Evolutionary conservation across 2,888 invertebrate species (phyloP), one percentile per base, ranked within the genome.

Genomic region (Nephrocerus scutellatus): DNA sequence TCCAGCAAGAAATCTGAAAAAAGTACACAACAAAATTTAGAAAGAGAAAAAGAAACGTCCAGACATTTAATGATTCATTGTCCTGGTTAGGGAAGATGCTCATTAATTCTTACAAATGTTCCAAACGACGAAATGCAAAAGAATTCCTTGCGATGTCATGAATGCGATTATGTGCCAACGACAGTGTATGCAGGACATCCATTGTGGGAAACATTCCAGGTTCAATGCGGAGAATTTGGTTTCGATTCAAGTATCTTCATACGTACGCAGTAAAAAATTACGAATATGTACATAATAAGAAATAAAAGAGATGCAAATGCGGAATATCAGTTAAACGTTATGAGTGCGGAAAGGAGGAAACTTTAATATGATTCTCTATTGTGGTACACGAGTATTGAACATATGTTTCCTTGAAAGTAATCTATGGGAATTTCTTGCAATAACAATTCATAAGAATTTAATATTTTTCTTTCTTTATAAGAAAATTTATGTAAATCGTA

Each of bases 1-100:
- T 42, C 70, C 69, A 3, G 74, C 70, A 31, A 75, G 50, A 55
- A 71, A 74, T 50, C 75, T 75, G 62, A 5, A 62, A 65, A 14
- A 6, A 34, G 28, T 46, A 29, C 12, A 20, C 23, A 4, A 21
- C 8, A 14, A 24, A 29, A 30, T 19, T 44, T 24, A 10, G 28
- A 26, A 15, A 28, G 18, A 20, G 12, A 38, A n/a, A 12, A 28
- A 2, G 1, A 15, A n/a, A n/a, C n/a, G n/a, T n/a, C n/a, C n/a
- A n/a, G n/a, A n/a, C n/a, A n/a, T n/a, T n/a, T n/a, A n/a, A n/a
- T n/a, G n/a, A 4, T 5, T 18, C 8, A 23, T 16, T 31, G 8
- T 28, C 36, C 33, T 41, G 20, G 6, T 9, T 19, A n/a, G n/a
- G n/a, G n/a, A n/a, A n/a, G 26, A 25, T 36, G 31, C 14, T 22